phyloP scores from a whole-genome alignment of 2,888 invertebrate genomes.

The Orthosia cruda region DNA sequence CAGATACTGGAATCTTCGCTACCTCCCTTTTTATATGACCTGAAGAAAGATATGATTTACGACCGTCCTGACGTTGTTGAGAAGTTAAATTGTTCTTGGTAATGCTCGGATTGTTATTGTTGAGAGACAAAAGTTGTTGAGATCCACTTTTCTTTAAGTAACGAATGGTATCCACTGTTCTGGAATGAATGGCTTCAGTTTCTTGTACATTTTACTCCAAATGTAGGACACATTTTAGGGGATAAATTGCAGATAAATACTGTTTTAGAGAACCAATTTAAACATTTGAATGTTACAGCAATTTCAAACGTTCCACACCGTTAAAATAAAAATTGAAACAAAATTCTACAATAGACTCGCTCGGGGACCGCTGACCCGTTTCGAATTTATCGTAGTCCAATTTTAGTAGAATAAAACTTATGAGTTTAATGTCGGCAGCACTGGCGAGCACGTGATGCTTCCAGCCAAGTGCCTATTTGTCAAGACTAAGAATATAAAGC shows the following conservation, averaged over 20 bases:
- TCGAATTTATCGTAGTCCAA: constrained; percentile 61
- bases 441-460: constrained; percentile 60
- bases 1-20: constrained; percentile 51
- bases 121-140: constrained; percentile 40
- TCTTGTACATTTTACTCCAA: background rate
- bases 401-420: constrained; percentile 62
- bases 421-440: constrained; percentile 57
- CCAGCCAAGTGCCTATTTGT: constrained; percentile 67
- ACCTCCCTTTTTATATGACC: constrained; percentile 52
- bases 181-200: constrained; percentile 12
- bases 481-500: constrained; percentile 62
- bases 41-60: constrained; percentile 64
- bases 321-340: constrained; percentile 61
- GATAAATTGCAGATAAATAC: background rate
- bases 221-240: constrained; percentile 18
- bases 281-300: constrained; percentile 24
- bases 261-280: constrained; percentile 7
- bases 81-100: constrained; percentile 62
- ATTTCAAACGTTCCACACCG: constrained; percentile 38
- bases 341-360: constrained; percentile 48
- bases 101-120: constrained; percentile 48
- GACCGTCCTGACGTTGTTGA: constrained; percentile 48
- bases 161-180: constrained; percentile 11
- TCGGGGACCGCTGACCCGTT: constrained; percentile 56
- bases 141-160: constrained; percentile 35